Evolutionary conservation across 2,888 invertebrate genomes (phyloP).

Genomic region (Cyclophora albipunctata): DNA sequence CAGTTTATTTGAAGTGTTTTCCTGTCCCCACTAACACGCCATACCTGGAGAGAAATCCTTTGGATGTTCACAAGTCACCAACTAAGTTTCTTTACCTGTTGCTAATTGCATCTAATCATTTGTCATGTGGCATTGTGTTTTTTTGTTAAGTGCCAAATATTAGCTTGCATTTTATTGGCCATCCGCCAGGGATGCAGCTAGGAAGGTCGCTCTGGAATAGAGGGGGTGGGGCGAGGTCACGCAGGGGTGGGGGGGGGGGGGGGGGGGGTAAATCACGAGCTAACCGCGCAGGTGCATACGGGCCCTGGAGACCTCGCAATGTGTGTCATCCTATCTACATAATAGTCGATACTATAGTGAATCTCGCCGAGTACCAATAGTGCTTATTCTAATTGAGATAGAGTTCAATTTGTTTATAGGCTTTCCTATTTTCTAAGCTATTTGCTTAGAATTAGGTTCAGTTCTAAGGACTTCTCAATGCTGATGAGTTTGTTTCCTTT

Average conservation of each 20-base stretch:
- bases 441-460: too few species aligned
- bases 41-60: too few species aligned
- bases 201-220: conserved; percentile 46
- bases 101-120: background rate
- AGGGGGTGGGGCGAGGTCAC: conserved; percentile 15
- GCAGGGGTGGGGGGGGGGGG: conserved; percentile 13
- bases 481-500: too few species aligned
- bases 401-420: too few species aligned
- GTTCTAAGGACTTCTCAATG: too few species aligned
- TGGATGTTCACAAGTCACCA: too few species aligned
- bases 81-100: background rate
- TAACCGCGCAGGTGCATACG: conserved; percentile 59
- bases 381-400: too few species aligned
- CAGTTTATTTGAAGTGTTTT: conserved; percentile 8
- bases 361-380: too few species aligned
- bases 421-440: too few species aligned
- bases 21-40: conserved; percentile 3
- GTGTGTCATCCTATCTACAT: background rate
- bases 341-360: too few species aligned
- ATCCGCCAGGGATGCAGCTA: conserved; percentile 59
- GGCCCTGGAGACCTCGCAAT: conserved; percentile 24
- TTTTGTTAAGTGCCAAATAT: conserved; percentile 10
- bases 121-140: conserved; percentile 6
- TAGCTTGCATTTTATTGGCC: conserved; percentile 44
- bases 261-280: conserved; percentile 44